A percentile compares a stretch with the other conserved stretches of the same genome.
Evolutionary conservation across 2,888 invertebrate genomes (phyloP).

Genomic region (Cecidostiba fungosa): DNA sequence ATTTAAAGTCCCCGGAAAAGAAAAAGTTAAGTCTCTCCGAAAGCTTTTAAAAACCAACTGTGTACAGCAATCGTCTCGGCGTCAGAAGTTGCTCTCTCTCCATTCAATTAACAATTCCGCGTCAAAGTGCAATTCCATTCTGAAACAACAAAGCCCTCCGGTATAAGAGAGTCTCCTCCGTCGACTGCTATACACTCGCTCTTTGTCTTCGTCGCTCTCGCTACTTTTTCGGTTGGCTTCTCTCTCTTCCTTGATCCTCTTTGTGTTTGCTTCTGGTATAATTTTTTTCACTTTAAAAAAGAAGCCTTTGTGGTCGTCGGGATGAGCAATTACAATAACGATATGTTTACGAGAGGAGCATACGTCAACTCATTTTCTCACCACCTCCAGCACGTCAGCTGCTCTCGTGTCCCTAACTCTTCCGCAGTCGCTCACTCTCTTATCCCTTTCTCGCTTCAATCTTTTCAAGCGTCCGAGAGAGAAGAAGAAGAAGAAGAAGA

Average conservation of each 20-base stretch:
- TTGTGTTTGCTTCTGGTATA: conserved; percentile 44
- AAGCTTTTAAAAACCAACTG: conserved; percentile 1
- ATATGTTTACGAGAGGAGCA: background rate
- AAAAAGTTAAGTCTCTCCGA: background rate
- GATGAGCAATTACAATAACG: background rate
- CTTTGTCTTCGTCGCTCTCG: conserved; percentile 47
- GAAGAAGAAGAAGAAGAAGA: background rate
- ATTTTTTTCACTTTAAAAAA: conserved; percentile 16
- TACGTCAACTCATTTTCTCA: conserved; percentile 6
- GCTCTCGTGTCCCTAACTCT: background rate
- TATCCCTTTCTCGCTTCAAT: conserved; percentile 60
- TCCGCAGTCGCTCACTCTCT: conserved; percentile 36
- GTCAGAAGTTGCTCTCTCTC: conserved; percentile 25
- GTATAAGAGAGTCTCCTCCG: conserved; percentile 40
- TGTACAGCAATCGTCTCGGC: conserved; percentile 5
- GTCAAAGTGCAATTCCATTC: conserved; percentile 55
- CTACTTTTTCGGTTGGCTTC: conserved; percentile 65
- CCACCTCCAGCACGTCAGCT: background rate
- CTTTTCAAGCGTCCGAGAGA: conserved; percentile 64
- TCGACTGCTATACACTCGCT: conserved; percentile 48
- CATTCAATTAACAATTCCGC: conserved; percentile 62
- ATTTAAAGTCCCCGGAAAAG: background rate
- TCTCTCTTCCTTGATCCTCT: conserved; percentile 45
- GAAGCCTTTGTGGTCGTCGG: background rate
- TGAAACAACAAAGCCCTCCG: conserved; percentile 55